Percentiles rank a stretch among this genome's conserved stretches.
Evolutionary conservation across 2,113 vertebrate species (phyloP).

Genomic region (Menura novaehollandiae): DNA sequence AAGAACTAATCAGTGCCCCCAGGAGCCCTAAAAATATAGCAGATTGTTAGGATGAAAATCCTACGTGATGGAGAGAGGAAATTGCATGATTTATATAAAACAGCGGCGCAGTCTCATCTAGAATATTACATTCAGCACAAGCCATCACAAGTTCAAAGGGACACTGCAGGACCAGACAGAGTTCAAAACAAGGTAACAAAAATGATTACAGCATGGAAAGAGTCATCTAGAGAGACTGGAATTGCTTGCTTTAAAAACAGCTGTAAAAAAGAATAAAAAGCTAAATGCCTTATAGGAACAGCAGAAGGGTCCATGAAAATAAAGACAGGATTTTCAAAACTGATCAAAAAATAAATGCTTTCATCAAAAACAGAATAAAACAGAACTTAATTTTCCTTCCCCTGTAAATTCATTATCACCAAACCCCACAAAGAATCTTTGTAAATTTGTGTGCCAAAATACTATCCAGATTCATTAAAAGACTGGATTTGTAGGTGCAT

Average conservation of each 20-base stretch:
- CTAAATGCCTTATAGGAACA: neutral
- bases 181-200: conserved; percentile 19
- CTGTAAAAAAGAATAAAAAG: neutral
- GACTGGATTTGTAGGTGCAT: neutral
- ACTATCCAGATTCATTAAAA: neutral
- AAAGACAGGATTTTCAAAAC: neutral
- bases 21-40: neutral
- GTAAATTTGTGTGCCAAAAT: neutral
- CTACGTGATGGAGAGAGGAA: neutral
- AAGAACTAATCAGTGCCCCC: neutral
- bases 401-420: neutral
- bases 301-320: neutral
- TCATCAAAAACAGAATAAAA: neutral
- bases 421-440: neutral
- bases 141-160: neutral
- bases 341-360: neutral
- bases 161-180: neutral
- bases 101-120: neutral
- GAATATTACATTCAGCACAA: neutral
- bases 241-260: neutral
- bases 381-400: neutral
- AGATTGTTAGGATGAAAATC: neutral
- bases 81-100: neutral
- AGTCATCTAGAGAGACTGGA: neutral
- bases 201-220: neutral